These are phyloP conservation scores for Ariolimax columbianus DNA, from an alignment of 2,888 invertebrate species.

Conservation along the genomic window DNA sequence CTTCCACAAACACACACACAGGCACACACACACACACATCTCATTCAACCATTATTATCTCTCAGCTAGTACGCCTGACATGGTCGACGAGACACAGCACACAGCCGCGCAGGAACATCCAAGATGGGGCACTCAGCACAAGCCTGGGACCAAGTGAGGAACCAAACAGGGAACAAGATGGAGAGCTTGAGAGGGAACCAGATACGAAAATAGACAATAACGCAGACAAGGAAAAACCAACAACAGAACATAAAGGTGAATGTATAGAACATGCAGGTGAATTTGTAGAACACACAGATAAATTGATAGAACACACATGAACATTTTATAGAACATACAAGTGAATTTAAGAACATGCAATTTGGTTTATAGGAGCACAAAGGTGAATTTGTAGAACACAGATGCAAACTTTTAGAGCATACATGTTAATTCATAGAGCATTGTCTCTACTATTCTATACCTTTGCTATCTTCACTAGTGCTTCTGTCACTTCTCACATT, in stretches of 20 bases:
- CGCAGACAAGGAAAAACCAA: no score
- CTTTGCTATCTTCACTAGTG: no score
- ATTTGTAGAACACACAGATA: not conserved
- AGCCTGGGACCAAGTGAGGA: not conserved
- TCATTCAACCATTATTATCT: not conserved
- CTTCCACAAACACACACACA: not conserved
- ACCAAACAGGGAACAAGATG: no score
- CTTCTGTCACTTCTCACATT: no score
- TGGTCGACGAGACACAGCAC: slow-evolving; percentile 68
- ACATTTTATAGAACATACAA: not conserved
- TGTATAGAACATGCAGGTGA: not conserved
- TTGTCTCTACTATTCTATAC: no score
- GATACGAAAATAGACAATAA: not conserved
- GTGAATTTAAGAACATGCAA: no score
- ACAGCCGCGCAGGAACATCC: slow-evolving; percentile 63
- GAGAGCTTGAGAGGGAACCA: not conserved
- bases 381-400: no score
- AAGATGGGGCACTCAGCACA: slow-evolving; percentile 36
- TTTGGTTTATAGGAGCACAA: no score
- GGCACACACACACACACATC: not conserved
- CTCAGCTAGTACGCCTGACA: slow-evolving; percentile 62
- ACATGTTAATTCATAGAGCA: no score
- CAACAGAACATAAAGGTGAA: no score
- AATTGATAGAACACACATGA: not conserved
- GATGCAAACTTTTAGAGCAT: no score